phyloP scores from a whole-genome alignment of 2,888 invertebrate species.

The Melitaea athalia region DNA sequence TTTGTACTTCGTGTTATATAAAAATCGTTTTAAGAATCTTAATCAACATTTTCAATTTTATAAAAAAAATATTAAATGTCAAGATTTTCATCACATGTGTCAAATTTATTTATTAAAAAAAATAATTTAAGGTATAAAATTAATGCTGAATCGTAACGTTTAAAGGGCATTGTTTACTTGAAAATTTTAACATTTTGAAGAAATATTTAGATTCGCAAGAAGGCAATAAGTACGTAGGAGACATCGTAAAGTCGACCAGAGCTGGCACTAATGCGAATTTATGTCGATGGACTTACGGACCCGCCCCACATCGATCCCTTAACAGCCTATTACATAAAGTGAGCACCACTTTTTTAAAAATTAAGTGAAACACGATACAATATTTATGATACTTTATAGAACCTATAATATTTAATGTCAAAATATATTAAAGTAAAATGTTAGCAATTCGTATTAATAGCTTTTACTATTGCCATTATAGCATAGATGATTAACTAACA shows the following conservation, averaged over 20 bases:
- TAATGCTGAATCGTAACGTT: neutral
- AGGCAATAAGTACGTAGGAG: conserved; percentile 71
- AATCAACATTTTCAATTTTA: conserved; percentile 3
- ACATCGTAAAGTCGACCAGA: conserved; percentile 79
- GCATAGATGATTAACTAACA: too few relatives aligned
- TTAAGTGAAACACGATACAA: conserved; percentile 16
- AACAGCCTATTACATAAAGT: conserved; percentile 58
- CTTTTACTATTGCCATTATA: too few relatives aligned
- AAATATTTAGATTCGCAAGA: conserved; percentile 38
- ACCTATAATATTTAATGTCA: too few relatives aligned
- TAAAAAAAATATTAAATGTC: neutral
- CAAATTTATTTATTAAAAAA: too few relatives aligned
- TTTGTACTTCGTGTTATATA: conserved; percentile 39
- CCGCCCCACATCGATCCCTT: conserved; percentile 67
- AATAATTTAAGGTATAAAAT: too few relatives aligned
- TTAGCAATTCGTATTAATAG: too few relatives aligned
- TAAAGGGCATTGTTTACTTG: conserved; percentile 20
- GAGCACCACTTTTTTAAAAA: conserved; percentile 66
- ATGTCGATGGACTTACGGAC: conserved; percentile 72
- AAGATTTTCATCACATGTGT: neutral
- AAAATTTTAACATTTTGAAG: conserved; percentile 37
- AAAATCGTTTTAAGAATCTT: conserved; percentile 5
- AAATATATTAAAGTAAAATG: too few relatives aligned
- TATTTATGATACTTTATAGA: neutral
- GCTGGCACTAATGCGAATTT: conserved; percentile 81